Evolutionary conservation across 1,140 invertebrate genomes (phyloP), one percentile per base, ranked within the genome.

Genomic region (Drosophila neocordata): DNA sequence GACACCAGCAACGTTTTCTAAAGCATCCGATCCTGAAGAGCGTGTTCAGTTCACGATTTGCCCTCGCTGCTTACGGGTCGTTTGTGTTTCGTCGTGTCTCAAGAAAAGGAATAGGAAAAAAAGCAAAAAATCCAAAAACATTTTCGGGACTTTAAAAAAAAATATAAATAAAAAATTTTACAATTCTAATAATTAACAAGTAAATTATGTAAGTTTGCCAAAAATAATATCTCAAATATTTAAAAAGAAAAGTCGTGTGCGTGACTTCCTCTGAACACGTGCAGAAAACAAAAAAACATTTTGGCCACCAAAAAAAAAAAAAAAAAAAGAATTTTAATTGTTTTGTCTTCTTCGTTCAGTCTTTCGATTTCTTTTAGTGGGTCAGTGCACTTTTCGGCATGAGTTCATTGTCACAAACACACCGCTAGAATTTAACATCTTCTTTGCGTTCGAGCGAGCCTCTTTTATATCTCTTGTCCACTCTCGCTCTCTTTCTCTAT

Each of bases 11-110:
- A 24, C 65, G 34, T 20, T 65, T 88, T 75, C 79, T 68, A 79
- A 82, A 79, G 83, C 82, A 76, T 76, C 67, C 70, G 75, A 82
- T 85, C 83, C 82, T 88, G 74, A 72, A 65, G 70, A 55, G 67
- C 52, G 62, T 48, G 68, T 69, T 87, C 79, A 83, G 79, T 87
- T 88, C 65, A 48, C 83, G 83, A 72, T 83, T 83, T 76, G 79
- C 69, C 83, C 48, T 82, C 79, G 79, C 76, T 73, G 72, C 76
- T 65, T 79, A 66, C 83, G 83, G 83, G 83, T 88, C 79, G 82
- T 88, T 52, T 66, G 37, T 69, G 62, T 69, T 66, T 44, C 53
- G 51, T 73, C 78, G 83, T 62, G 64, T 65, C 53, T 35, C 60
- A 59, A 67, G 22, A 35, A 12, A 27, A 81, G 34, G 22, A 24